These are phyloP conservation scores for Emys orbicularis DNA, from an alignment of 2,797 vertebrate genomes.

Conservation along the genomic window DNA sequence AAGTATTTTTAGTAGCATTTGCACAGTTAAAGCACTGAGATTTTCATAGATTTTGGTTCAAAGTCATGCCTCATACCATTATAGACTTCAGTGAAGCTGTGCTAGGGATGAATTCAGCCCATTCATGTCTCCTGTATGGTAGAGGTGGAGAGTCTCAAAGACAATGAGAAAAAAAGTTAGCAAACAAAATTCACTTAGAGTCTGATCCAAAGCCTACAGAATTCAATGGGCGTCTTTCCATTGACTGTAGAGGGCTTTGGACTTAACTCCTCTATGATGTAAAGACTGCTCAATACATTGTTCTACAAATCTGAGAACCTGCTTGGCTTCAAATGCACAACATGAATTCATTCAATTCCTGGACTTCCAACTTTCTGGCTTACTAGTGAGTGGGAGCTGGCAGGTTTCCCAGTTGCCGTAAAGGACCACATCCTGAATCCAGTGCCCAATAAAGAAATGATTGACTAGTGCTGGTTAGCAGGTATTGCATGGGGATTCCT, in stretches of 20 bases:
- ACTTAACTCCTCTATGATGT: slow-evolving; percentile 29
- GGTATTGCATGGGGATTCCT: neutral
- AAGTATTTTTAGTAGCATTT: neutral
- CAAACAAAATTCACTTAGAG: neutral
- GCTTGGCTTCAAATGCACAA: slow-evolving; percentile 14
- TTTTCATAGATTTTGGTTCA: neutral
- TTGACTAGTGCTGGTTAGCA: neutral
- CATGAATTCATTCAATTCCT: slow-evolving; percentile 44
- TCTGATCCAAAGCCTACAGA: neutral
- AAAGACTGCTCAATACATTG: slow-evolving; percentile 19
- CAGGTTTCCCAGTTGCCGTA: neutral
- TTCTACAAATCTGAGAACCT: slow-evolving; percentile 52
- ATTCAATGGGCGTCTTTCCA: neutral
- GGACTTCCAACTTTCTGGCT: slow-evolving; percentile 16
- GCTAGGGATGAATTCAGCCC: neutral
- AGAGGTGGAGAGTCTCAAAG: neutral
- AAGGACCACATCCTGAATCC: neutral
- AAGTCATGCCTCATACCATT: neutral
- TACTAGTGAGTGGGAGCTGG: neutral
- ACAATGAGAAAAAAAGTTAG: neutral
- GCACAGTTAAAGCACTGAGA: neutral
- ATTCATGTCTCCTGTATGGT: neutral
- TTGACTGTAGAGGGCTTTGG: neutral
- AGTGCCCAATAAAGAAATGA: slow-evolving; percentile 1
- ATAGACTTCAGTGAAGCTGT: neutral